phyloP scores from a whole-genome alignment of 1,140 invertebrate genomes.

The Araneus ventricosus region DNA sequence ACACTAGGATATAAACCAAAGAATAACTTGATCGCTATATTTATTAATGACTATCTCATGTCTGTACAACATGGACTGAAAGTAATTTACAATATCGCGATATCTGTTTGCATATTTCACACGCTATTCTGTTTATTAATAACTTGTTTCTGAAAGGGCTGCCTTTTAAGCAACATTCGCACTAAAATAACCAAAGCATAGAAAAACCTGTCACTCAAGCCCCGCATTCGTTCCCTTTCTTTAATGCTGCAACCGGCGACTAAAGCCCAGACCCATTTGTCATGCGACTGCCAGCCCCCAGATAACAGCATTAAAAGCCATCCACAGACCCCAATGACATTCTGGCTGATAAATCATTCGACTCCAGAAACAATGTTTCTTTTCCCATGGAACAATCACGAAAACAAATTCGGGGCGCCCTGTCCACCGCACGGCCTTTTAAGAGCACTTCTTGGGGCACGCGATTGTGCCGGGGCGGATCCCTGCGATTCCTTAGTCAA shows the following conservation, averaged over 20 bases:
- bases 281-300: neutral
- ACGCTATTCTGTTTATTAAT: too few relatives aligned
- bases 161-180: neutral
- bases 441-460: neutral
- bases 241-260: neutral
- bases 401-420: neutral
- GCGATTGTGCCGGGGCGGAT: neutral
- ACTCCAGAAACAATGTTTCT: neutral
- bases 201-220: neutral
- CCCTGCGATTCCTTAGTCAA: neutral
- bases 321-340: neutral
- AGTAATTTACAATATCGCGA: too few relatives aligned
- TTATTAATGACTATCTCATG: too few relatives aligned
- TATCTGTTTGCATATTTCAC: too few relatives aligned
- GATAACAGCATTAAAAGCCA: neutral
- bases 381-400: slow-evolving; percentile 22
- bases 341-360: slow-evolving; percentile 20
- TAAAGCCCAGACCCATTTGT: neutral
- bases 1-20: too few relatives aligned
- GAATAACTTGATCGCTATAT: too few relatives aligned
- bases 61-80: too few relatives aligned
- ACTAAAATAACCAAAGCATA: neutral
- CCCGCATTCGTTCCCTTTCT: too few relatives aligned
- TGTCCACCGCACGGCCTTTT: neutral
- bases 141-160: too few relatives aligned